phyloP scores from a whole-genome alignment of 2,888 invertebrate genomes.

The Caenorhabditis sp. region DNA sequence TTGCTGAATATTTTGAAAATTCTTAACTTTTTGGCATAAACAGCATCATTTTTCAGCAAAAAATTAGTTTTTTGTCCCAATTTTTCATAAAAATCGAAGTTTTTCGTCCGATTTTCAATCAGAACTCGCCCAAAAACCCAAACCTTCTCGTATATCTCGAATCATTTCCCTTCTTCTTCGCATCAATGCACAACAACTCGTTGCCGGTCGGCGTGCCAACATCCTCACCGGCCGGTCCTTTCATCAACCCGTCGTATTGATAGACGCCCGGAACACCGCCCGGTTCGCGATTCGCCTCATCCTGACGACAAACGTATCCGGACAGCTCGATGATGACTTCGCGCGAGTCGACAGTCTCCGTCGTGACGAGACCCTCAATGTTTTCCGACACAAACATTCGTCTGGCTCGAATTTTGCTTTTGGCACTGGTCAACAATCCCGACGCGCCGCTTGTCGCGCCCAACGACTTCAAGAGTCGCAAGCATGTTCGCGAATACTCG shows the following conservation, averaged over 20 bases:
- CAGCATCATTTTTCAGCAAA: no score
- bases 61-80: no score
- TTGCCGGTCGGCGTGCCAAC: conserved; percentile 3
- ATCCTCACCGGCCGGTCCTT: conserved; percentile 28
- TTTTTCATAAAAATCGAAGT: no score
- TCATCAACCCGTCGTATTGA: conserved; percentile 37
- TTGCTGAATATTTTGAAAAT: neutral
- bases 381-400: conserved; percentile 25
- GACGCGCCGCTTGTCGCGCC: conserved; percentile 17
- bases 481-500: conserved; percentile 22
- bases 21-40: no score
- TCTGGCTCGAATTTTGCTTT: conserved; percentile 4
- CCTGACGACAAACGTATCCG: conserved; percentile 18
- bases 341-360: conserved; percentile 2
- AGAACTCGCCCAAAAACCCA: neutral
- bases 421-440: conserved; percentile 16
- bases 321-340: conserved; percentile 21
- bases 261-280: conserved; percentile 15
- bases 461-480: conserved; percentile 8
- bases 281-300: conserved; percentile 14
- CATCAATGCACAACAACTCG: conserved; percentile 26
- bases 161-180: conserved; percentile 27
- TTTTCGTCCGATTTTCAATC: no score
- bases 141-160: conserved; percentile 23
- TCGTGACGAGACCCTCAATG: conserved; percentile 23